Conservation (phyloP, 2,797 vertebrate species). For the Molossus alvarezi region DNA sequence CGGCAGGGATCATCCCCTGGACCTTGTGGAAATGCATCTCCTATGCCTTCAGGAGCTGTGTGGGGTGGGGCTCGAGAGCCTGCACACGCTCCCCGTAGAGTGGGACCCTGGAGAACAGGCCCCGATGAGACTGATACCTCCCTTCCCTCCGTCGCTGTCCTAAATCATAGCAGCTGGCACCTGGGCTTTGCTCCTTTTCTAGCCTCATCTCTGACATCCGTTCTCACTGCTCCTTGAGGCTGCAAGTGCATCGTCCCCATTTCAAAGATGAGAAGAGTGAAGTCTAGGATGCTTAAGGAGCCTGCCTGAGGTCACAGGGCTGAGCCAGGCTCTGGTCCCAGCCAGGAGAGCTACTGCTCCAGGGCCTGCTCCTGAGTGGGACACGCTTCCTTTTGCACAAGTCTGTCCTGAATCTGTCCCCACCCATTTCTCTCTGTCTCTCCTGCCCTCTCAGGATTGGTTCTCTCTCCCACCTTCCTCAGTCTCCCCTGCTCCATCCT, state of each 20-base stretch:
- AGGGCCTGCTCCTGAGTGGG: too few relatives aligned
- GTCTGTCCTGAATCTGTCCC: not conserved
- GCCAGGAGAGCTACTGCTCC: not conserved
- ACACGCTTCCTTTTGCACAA: not conserved
- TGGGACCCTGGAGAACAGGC: too few relatives aligned
- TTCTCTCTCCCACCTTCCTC: too few relatives aligned
- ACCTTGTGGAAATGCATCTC: not conserved
- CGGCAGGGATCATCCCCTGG: not conserved
- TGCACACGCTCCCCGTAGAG: fast-evolving
- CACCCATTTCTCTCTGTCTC: not conserved
- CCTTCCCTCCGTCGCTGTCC: not conserved
- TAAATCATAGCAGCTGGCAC: fast-evolving
- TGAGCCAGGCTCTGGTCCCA: not conserved
- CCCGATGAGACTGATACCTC: not conserved
- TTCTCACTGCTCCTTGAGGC: not conserved
- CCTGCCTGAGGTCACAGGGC: fast-evolving
- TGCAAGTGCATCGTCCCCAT: not conserved
- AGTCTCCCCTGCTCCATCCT: not conserved
- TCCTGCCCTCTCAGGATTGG: not conserved
- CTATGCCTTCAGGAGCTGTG: fast-evolving
- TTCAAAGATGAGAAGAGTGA: not conserved
- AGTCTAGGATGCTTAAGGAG: not conserved
- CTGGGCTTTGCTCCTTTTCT: not conserved
- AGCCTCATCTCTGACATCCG: not conserved
- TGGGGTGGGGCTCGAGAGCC: not conserved